Evolutionary conservation across 2,113 vertebrate genomes (phyloP), one percentile per base, ranked within the genome.

Genomic region (Bufo gargarizans): DNA sequence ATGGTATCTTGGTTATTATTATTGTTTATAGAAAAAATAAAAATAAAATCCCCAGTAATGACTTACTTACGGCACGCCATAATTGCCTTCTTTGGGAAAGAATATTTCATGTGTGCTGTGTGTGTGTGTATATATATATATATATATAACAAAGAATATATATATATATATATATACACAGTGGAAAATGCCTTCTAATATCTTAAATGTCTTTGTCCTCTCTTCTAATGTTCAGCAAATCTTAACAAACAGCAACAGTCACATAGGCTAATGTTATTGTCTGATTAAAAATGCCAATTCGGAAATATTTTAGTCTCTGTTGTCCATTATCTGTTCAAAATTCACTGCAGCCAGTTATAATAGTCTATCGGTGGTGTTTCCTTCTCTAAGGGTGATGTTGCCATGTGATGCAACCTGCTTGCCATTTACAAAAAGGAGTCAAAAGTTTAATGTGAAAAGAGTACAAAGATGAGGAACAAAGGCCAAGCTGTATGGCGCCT

Each of bases 361-460:
- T 76, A 3, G 49, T 17, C 17, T 10, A 4, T 50, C 16, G 50
- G 17, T 14, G 16, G 9, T 50, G 1, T 50, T 76, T 50, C 45
- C 72, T 49, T 74, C 33, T 47, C 71, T 74, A 45, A 9, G 71
- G 71, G 71, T 47, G 71, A 74, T 19, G 72, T 76, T 76, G 45
- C 72, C 17, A 76, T 50, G 47, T 76, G 72, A 76, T 76, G 72
- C 50, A 45, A 76, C 47, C 47, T 50, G 16, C 16, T 50, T 20
- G 47, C 72, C 72, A 76, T 76, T 50, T 76, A 76, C 72, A 76
- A 76, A 50, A 50, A 49, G 72, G 9, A 76, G 72, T 76, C 72
- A 76, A 76, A 76, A 76, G 72, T 76, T 76, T 76, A 76, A 76
- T 76, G 45, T 19, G 72, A 47, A 74, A 47, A 76, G 13, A 20